A percentile compares a stretch with the other conserved stretches of the same genome.
Conservation (phyloP, 1,140 invertebrate species). For the Subanguina moxae region DNA sequence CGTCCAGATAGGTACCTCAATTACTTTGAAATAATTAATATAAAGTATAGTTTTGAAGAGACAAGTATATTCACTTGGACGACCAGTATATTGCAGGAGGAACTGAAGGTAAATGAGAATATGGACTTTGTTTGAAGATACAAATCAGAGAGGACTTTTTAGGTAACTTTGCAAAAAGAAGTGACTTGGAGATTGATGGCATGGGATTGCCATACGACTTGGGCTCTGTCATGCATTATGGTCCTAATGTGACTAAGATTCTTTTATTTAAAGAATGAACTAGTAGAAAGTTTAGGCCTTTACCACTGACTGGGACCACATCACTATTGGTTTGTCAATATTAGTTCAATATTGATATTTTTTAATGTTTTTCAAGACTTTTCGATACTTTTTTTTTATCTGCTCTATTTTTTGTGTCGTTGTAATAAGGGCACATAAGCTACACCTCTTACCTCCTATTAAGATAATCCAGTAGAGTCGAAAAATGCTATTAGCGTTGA, state of each 20-base stretch:
- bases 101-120: no score
- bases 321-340: constrained; percentile 35
- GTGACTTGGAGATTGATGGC: constrained; percentile 49
- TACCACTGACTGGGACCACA: constrained; percentile 56
- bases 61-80: constrained; percentile 58
- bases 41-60: constrained; percentile 37
- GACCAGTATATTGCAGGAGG: constrained; percentile 54
- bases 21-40: not conserved
- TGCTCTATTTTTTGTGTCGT: no score
- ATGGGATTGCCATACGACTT: constrained; percentile 60
- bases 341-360: no score
- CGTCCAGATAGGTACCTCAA: constrained; percentile 36
- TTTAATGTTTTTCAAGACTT: no score
- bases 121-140: no score
- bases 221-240: constrained; percentile 59
- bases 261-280: no score
- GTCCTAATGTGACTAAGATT: constrained; percentile 26
- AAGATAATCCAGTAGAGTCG: no score
- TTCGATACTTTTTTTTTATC: no score
- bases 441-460: no score
- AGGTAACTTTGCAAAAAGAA: constrained; percentile 49
- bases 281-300: constrained; percentile 35
- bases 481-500: no score
- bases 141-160: no score
- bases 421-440: no score